Percentiles rank a stretch among this genome's conserved stretches.
These are phyloP conservation scores for Drosophila limbata DNA, from an alignment of 2,888 invertebrate species.

Conservation along the genomic window DNA sequence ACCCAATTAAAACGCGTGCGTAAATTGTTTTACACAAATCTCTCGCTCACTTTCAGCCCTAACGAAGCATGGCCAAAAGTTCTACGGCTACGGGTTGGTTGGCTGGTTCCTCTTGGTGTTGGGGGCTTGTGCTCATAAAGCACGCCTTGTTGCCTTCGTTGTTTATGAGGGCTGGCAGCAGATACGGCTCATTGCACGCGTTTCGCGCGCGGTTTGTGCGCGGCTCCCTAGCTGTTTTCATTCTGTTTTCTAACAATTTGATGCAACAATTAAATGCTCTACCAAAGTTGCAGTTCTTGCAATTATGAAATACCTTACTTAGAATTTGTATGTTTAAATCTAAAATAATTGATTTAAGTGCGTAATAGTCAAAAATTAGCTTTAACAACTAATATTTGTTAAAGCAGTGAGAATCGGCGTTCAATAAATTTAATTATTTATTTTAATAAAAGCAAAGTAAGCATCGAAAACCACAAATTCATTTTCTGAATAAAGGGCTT, in stretches of 20 bases:
- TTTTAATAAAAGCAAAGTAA: neutral
- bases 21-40: slow-evolving; percentile 72
- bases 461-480: neutral
- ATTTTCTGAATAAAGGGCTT: neutral
- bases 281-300: neutral
- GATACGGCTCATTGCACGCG: slow-evolving; percentile 73
- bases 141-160: slow-evolving; percentile 74
- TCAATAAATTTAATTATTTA: neutral
- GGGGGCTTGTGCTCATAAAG: slow-evolving; percentile 61
- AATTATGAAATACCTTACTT: neutral
- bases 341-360: neutral
- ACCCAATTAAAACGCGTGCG: slow-evolving; percentile 75
- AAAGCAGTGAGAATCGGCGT: neutral
- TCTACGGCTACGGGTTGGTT: slow-evolving; percentile 21
- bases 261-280: slow-evolving; percentile 27
- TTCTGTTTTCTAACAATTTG: slow-evolving; percentile 31
- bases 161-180: slow-evolving; percentile 64
- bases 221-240: slow-evolving; percentile 40
- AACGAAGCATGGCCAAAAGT: slow-evolving; percentile 69
- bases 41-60: slow-evolving; percentile 69
- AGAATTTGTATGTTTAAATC: neutral
- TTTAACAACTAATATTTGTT: neutral
- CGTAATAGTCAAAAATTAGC: neutral
- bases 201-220: slow-evolving; percentile 61
- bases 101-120: neutral